Base-by-base conservation (phyloP, 2,113 vertebrate genomes). In the Muntiacus muntjak region DNA sequence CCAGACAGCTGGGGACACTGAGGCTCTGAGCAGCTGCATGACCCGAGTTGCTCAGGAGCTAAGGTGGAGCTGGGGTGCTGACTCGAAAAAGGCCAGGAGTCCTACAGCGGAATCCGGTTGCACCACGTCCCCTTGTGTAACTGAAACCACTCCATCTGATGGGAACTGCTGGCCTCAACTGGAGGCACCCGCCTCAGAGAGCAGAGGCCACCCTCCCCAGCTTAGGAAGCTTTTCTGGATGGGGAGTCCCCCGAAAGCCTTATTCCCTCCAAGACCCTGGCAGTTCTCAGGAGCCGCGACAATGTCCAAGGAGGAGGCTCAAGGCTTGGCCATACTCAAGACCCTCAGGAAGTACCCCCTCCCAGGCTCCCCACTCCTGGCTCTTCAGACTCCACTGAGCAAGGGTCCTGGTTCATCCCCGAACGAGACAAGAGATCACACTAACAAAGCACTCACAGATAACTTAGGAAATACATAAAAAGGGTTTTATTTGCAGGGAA, bases 401-500 rank as follows among this genome's bases (percentile, higher is more conserved):
- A n/a, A n/a, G 17, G 10, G 30, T 50, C 30, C 10, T 1, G 5
- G 47, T 2, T 52, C 47, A 3, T 23, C 47, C 79, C 52, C 8
- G 52, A 23, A 14, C 6, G 52, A 55, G 23, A 2, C 11, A 4
- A 4, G 23, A 19, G 12, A 1, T 15, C 23, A 21, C 14, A 9
- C 10, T 2, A 2, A 87, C 4, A 52, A 50, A 54, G 1, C 1
- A 2, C 26, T 43, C 62, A 33, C 7, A 2, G 14, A 2, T 57
- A 19, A 12, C 23, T 85, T 5, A 3, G 50, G 2, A 7, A 2
- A 28, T 88, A 84, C 92, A 85, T 79, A 98, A 98, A 98, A 95
- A 52, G 14, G 26, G 13, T 58, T 99, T 99, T 99, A 99, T 99
- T 98, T 98, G 84, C 83, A 97, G 90, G 89, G 91, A 10, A 81